Evolutionary conservation across 2,888 invertebrate species (phyloP), one percentile per base, ranked within the genome.

Genomic region (Eugnorisma glareosa): DNA sequence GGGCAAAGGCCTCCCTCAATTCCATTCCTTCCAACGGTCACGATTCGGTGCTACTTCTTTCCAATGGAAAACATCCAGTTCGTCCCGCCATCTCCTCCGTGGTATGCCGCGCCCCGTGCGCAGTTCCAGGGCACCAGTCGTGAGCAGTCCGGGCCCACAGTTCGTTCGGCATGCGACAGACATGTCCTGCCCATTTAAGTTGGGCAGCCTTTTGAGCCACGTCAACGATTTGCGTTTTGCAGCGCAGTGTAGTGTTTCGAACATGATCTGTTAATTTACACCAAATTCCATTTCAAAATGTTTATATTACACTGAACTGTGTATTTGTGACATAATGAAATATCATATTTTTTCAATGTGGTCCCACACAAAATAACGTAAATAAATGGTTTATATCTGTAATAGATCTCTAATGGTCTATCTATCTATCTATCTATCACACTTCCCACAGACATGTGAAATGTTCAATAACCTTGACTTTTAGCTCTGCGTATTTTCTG

Each of bases 391-490:
- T n/a, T n/a, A n/a, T n/a, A n/a, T n/a, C n/a, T n/a, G n/a, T n/a
- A n/a, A n/a, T n/a, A n/a, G n/a, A n/a, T n/a, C n/a, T n/a, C n/a
- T n/a, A n/a, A n/a, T n/a, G n/a, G n/a, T n/a, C n/a, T n/a, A n/a
- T n/a, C n/a, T n/a, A n/a, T n/a, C n/a, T n/a, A n/a, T n/a, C n/a
- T n/a, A n/a, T n/a, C n/a, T n/a, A n/a, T n/a, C n/a, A n/a, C 13
- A 13, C n/a, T 54, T 40, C 69, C 72, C 80, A 77, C 85, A 75
- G 71, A 73, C 83, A 73, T 51, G 66, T 31, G 31, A 40, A 48
- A 31, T 31, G 59, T 57, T 59, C 59, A 59, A 8, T 8, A 28
- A 54, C 21, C 18, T 31, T 31, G 4, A 31, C 31, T 21, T 59
- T 10, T 21, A 59, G 10, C 59, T 59, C 31, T 59, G 21, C 31